A percentile compares a stretch with the other conserved stretches of the same genome.
Evolutionary conservation across 92 coral and sea anemone genomes (phyloP).

Genomic region (Bergia sp.): DNA sequence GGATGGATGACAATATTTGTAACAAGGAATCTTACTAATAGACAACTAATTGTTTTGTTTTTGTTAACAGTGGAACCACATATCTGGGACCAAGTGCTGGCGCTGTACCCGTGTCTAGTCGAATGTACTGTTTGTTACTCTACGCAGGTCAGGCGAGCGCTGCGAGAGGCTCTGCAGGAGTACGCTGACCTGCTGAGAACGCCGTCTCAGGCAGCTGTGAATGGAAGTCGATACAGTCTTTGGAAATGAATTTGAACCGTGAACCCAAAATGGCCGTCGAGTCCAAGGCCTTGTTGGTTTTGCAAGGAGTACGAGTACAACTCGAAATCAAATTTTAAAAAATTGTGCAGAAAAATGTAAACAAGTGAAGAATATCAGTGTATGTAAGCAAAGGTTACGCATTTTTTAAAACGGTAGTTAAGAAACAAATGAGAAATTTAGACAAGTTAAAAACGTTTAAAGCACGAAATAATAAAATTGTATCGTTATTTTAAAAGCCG

Average conservation of each 20-base stretch:
- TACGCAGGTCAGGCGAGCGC: constrained; percentile 93
- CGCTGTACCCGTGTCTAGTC: constrained; percentile 90
- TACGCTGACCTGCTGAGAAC: constrained; percentile 81
- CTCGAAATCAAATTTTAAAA: neutral
- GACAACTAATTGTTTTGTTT: neutral
- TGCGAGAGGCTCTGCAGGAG: constrained; percentile 88
- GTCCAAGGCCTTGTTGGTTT: neutral
- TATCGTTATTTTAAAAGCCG: neutral
- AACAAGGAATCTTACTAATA: too few relatives aligned
- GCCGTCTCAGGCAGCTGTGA: constrained; percentile 53
- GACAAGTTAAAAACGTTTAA: neutral
- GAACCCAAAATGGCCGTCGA: neutral
- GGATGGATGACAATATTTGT: too few relatives aligned
- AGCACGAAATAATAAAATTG: neutral
- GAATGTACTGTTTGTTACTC: constrained; percentile 96
- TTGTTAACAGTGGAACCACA: constrained; percentile 76
- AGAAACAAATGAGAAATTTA: too few relatives aligned
- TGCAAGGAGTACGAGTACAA: neutral
- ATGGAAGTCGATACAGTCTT: constrained; percentile 33
- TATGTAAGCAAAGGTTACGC: neutral
- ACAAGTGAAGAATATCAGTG: neutral
- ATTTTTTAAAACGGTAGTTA: neutral
- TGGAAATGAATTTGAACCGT: constrained; percentile 7
- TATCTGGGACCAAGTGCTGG: constrained; percentile 96
- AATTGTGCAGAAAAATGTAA: neutral